A percentile compares a stretch with the other conserved stretches of the same genome.
phyloP scores from a whole-genome alignment of 2,797 vertebrate species.

The Sebastes vulpes region DNA sequence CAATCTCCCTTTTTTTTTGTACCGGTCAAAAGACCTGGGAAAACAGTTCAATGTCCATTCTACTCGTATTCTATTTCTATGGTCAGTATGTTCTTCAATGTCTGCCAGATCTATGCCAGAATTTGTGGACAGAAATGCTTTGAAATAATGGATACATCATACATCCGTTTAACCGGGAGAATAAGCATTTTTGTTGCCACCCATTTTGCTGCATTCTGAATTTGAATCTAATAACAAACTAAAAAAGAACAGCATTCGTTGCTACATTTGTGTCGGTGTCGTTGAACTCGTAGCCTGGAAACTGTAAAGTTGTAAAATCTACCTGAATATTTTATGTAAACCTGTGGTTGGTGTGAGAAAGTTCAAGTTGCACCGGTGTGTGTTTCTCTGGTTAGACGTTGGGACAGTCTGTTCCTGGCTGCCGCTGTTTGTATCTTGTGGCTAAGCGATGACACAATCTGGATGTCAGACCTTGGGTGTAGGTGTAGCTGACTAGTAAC shows the following conservation, averaged over 20 bases:
- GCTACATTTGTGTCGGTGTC: background rate
- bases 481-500: constrained; percentile 59
- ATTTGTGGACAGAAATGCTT: background rate
- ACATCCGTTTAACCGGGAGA: background rate
- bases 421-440: constrained; percentile 38
- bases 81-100: background rate
- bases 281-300: background rate
- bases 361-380: constrained; percentile 47
- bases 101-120: background rate
- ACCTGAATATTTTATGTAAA: constrained; percentile 60
- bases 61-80: no score
- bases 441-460: constrained; percentile 43
- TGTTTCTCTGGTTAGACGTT: constrained; percentile 41
- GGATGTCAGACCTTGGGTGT: constrained; percentile 43
- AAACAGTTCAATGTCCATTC: no score
- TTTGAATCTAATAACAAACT: background rate
- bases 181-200: background rate
- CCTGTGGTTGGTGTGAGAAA: constrained; percentile 37
- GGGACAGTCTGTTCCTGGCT: constrained; percentile 37
- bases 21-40: no score
- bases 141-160: background rate
- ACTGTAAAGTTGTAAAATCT: constrained; percentile 10
- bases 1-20: no score
- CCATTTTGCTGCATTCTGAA: background rate
- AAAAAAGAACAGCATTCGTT: background rate